These are phyloP conservation scores for Platorchestia sp. DNA, from an alignment of 1,140 invertebrate species.

Conservation along the genomic window DNA sequence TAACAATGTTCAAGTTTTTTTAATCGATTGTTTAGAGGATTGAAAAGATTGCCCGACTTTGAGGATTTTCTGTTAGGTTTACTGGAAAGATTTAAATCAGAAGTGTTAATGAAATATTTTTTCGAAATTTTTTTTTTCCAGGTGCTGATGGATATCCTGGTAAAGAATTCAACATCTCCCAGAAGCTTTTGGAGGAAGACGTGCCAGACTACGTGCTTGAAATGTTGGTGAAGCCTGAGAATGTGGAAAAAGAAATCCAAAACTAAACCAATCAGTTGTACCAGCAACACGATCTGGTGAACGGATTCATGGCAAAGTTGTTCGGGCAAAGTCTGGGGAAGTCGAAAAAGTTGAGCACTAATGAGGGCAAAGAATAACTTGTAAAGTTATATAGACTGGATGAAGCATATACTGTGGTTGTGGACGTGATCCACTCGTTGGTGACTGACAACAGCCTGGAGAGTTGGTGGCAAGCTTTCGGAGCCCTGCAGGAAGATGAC, in stretches of 20 bases:
- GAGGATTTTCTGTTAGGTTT: no score
- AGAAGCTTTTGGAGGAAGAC: neutral
- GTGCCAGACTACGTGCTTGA: neutral
- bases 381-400: neutral
- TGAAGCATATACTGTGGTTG: neutral
- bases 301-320: neutral
- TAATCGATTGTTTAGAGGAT: no score
- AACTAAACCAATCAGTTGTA: neutral
- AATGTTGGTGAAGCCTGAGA: neutral
- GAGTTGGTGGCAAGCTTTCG: neutral
- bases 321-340: neutral
- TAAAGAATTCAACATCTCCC: neutral
- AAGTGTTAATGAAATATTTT: no score
- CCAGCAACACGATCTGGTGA: neutral
- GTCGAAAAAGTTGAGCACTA: neutral
- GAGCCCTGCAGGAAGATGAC: neutral
- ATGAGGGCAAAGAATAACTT: neutral
- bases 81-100: no score
- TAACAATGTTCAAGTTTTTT: no score
- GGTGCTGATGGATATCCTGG: neutral
- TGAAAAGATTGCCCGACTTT: no score
- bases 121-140: no score
- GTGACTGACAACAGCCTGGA: neutral
- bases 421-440: neutral
- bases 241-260: neutral